Base-by-base conservation (phyloP, 2,113 vertebrate genomes). In the Melanostigma gelatinosum region DNA sequence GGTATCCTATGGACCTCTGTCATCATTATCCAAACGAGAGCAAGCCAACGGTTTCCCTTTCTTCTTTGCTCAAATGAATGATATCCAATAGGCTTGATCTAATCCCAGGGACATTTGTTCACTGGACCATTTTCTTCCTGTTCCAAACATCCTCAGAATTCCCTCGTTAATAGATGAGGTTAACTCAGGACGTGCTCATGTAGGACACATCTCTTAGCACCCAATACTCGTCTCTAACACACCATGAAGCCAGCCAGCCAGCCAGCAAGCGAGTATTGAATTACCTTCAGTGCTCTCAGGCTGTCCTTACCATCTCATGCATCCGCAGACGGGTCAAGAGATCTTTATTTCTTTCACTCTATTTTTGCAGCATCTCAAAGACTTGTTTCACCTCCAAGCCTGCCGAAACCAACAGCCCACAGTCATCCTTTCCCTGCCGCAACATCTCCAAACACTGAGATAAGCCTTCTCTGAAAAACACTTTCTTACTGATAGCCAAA, bases 11-110 rank as follows among this genome's bases (percentile, higher is more conserved):
- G 38, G 58, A 55, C 46, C 44, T 36, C 50, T 79, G 32, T 77
- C 50, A 77, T 82, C 60, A 52, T 63, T 77, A 66, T 90, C 84
- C 86, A 90, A 79, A 88, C 69, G 54, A 78, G 68, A 75, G 2
- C 0, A 64, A 46, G 77, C 71, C 71, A 79, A 55, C 32, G 61
- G 60, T 76, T 75, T 77, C 60, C 63, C 74, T 88, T 88, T 91
- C 81, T 83, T 91, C 83, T 13, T 22, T 3, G 66, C 85, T 88
- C 77, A 88, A 77, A 80, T 72, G 78, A 75, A 54, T 71, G 74
- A 22, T 61, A 85, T 88, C 77, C 89, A 82, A 74, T 40, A 52
- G 63, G 77, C 67, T 85, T 62, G 71, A 82, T 88, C 55, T 60
- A 13, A 50, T 80, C 86, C 79, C 63, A 38, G 36, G 66, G 80